phyloP scores from a whole-genome alignment of 2,888 invertebrate species.

The Tenodera sinensis region DNA sequence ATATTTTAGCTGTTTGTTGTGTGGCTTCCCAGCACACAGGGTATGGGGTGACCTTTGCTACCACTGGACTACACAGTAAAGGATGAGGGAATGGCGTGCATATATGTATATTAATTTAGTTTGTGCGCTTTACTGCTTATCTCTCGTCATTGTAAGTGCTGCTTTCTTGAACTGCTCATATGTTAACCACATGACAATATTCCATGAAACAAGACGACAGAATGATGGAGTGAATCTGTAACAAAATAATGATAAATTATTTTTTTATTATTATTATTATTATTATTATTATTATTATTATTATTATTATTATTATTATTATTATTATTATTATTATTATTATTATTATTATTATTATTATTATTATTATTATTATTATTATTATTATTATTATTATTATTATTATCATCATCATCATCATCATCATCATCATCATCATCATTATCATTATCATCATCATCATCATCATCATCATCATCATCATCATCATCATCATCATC shows the following conservation, averaged over 20 bases:
- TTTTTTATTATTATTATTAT: too few relatives aligned
- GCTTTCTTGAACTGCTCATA: slow-evolving; percentile 58
- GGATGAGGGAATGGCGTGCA: not conserved
- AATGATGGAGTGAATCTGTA: slow-evolving; percentile 60
- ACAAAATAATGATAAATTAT: slow-evolving; percentile 30
- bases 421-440: too few relatives aligned
- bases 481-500: too few relatives aligned
- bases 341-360: too few relatives aligned
- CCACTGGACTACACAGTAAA: not conserved
- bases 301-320: too few relatives aligned
- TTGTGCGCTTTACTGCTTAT: not conserved
- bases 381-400: too few relatives aligned
- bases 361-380: too few relatives aligned
- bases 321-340: too few relatives aligned
- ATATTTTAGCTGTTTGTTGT: not conserved
- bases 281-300: not conserved
- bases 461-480: too few relatives aligned
- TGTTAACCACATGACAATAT: slow-evolving; percentile 62
- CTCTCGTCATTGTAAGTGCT: not conserved
- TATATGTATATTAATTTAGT: not conserved
- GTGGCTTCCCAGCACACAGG: not conserved
- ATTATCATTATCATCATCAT: too few relatives aligned
- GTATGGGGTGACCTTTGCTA: not conserved
- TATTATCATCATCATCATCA: too few relatives aligned
- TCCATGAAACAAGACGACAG: slow-evolving; percentile 63